Evolutionary conservation across 2,888 invertebrate genomes (phyloP).

Genomic region (Mongoloraphidia duomilia): DNA sequence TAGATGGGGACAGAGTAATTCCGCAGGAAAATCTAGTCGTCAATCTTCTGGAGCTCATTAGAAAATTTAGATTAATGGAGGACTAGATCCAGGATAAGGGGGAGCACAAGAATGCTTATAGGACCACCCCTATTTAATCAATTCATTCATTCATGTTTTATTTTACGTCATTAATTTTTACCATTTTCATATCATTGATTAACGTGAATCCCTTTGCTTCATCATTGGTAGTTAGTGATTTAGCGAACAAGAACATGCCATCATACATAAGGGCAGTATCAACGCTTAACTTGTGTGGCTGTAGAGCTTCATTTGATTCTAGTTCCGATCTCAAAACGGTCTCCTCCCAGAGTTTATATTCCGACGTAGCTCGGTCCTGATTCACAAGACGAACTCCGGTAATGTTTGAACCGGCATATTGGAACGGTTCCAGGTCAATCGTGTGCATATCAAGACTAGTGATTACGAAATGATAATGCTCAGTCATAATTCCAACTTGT

Average conservation of each 20-base stretch:
- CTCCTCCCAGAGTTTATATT: too few relatives aligned
- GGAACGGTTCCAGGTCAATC: constrained; percentile 60
- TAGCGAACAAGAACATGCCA: constrained; percentile 67
- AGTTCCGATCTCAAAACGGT: background rate
- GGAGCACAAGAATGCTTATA: too few relatives aligned
- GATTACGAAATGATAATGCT: constrained; percentile 61
- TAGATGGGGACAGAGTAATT: too few relatives aligned
- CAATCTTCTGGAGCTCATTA: too few relatives aligned
- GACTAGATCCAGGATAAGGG: too few relatives aligned
- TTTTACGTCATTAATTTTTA: constrained; percentile 23
- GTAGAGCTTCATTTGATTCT: background rate
- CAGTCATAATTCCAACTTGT: constrained; percentile 75
- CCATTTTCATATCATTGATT: constrained; percentile 69
- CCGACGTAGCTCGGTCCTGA: constrained; percentile 25
- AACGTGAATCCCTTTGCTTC: constrained; percentile 60
- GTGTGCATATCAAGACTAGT: constrained; percentile 72
- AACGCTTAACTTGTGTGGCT: constrained; percentile 32
- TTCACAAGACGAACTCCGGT: constrained; percentile 58
- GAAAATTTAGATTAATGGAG: too few relatives aligned
- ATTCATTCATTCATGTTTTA: too few relatives aligned
- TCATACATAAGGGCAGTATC: constrained; percentile 75
- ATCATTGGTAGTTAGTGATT: constrained; percentile 53
- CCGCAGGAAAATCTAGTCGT: too few relatives aligned
- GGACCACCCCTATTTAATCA: too few relatives aligned
- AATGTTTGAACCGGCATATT: constrained; percentile 69